Conservation (phyloP, 1,140 invertebrate species). For the Akabosia matsudoensis region DNA sequence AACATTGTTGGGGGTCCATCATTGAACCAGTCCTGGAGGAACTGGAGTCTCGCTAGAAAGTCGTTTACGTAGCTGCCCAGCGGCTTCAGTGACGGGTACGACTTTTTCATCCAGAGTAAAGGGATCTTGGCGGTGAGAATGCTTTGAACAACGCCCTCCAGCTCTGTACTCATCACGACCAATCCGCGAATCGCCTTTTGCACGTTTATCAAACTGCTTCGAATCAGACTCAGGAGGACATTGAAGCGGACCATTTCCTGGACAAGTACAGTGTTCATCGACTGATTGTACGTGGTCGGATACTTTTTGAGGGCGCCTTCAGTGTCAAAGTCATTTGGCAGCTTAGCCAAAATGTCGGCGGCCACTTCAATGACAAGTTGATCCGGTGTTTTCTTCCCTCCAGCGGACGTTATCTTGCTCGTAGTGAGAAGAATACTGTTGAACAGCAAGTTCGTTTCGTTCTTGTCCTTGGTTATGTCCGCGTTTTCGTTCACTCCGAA, state of each 20-base stretch:
- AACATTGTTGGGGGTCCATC: conserved; percentile 74
- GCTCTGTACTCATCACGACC: conserved; percentile 78
- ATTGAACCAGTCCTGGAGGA: conserved; percentile 78
- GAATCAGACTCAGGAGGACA: conserved; percentile 68
- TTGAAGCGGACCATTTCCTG: conserved; percentile 93
- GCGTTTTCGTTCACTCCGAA: conserved; percentile 93
- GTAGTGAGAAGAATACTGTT: conserved; percentile 61
- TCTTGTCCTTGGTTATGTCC: conserved; percentile 89
- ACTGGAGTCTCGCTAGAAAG: conserved; percentile 75
- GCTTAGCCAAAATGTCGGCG: conserved; percentile 65
- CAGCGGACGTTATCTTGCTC: conserved; percentile 51
- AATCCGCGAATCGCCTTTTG: conserved; percentile 77
- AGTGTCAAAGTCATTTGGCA: conserved; percentile 72
- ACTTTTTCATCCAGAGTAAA: conserved; percentile 73
- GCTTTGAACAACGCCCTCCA: conserved; percentile 80
- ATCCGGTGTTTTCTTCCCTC: conserved; percentile 60
- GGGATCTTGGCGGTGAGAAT: conserved; percentile 82
- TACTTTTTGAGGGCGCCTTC: conserved; percentile 66
- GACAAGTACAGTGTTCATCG: conserved; percentile 87
- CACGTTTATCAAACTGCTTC: conserved; percentile 72
- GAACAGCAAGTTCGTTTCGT: conserved; percentile 77
- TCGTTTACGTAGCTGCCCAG: conserved; percentile 85
- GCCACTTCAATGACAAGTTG: conserved; percentile 68
- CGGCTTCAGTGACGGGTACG: conserved; percentile 91
- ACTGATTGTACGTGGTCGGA: conserved; percentile 76